Evolutionary conservation across 2,113 vertebrate species (phyloP).

Genomic region (Noturus placidus): DNA sequence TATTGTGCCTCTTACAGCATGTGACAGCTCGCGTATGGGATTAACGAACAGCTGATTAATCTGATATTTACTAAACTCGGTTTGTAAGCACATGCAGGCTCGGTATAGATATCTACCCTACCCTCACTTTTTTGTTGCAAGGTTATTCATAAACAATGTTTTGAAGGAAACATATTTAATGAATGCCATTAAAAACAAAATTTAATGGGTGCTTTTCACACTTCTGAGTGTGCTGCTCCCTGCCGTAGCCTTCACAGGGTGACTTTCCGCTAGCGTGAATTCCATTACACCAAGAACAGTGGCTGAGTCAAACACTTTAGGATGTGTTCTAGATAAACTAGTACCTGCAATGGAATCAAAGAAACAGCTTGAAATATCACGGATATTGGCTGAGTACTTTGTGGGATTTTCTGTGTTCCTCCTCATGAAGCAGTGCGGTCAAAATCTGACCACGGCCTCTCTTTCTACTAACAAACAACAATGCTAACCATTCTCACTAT

Average conservation of each 20-base stretch:
- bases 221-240: not conserved
- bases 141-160: not conserved
- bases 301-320: not conserved
- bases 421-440: too few species aligned
- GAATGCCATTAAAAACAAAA: not conserved
- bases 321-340: not conserved
- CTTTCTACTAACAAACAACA: not conserved
- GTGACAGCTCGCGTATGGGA: too few species aligned
- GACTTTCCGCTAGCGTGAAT: not conserved
- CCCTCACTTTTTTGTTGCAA: not conserved
- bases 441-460: not conserved
- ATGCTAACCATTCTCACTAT: not conserved
- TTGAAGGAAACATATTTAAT: too few species aligned
- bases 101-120: not conserved
- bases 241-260: not conserved
- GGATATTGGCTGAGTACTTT: not conserved
- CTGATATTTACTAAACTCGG: too few species aligned
- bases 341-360: not conserved
- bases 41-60: too few species aligned
- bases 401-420: not conserved
- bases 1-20: too few species aligned
- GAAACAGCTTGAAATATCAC: not conserved
- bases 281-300: not conserved
- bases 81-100: too few species aligned
- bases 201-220: not conserved